These are phyloP conservation scores for Asobara japonica DNA, from an alignment of 1,140 invertebrate genomes.

Conservation along the genomic window DNA sequence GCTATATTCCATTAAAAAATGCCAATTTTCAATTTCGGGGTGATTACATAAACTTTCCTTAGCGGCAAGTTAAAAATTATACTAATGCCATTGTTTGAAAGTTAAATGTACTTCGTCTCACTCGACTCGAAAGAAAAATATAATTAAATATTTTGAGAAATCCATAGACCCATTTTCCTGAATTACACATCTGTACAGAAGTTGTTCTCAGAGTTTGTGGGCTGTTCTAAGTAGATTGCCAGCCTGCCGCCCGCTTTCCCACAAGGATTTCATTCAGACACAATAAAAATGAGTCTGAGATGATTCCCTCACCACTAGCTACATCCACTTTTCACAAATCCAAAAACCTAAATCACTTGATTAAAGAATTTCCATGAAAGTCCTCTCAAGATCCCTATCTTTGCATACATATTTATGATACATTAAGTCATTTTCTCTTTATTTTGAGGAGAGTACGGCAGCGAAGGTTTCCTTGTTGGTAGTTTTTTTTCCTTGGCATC, in stretches of 20 bases:
- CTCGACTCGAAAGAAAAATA: neutral
- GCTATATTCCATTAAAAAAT: too few relatives aligned
- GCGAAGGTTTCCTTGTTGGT: too few relatives aligned
- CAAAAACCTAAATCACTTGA: constrained; percentile 61
- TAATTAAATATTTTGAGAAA: neutral
- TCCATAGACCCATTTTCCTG: neutral
- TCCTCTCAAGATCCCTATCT: constrained; percentile 33
- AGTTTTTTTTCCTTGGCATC: too few relatives aligned
- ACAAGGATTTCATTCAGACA: constrained; percentile 56
- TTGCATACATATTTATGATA: constrained; percentile 66
- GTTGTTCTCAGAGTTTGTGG: neutral
- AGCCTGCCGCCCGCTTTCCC: constrained; percentile 51
- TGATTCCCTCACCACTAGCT: neutral
- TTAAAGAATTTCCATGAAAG: constrained; percentile 66
- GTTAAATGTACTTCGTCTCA: too few relatives aligned
- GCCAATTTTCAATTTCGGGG: too few relatives aligned
- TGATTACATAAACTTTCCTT: too few relatives aligned
- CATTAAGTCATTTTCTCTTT: too few relatives aligned
- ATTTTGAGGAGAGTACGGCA: too few relatives aligned
- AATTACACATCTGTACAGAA: neutral
- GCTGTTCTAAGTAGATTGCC: constrained; percentile 51
- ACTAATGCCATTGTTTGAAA: too few relatives aligned
- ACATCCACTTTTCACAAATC: neutral
- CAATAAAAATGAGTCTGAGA: neutral
- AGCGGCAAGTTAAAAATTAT: too few relatives aligned